Evolutionary conservation across 2,113 vertebrate genomes (phyloP), one percentile per base, ranked within the genome.

Genomic region (Equus przewalskii): DNA sequence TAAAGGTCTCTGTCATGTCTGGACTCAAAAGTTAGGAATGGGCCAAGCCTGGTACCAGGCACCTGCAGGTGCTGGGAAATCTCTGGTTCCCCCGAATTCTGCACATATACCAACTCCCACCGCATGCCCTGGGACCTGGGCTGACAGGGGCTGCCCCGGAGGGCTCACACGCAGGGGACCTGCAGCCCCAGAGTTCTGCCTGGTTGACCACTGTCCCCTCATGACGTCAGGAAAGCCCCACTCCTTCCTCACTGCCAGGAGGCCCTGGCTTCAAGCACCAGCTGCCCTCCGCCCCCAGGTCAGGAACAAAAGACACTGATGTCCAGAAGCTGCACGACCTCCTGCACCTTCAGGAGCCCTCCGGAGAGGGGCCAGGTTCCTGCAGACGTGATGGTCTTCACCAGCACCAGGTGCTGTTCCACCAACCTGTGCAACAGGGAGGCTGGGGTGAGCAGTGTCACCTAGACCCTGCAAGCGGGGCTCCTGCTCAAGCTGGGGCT

Each of bases 151-250:
- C 24, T 28, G 5, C 80, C 15, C 51, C 9, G 0, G 24, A 72
- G 9, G 26, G 0, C 4, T 36, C 85, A 15, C 41, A 18, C 26
- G 7, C 60, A 54, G 1, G 7, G 28, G 26, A 33, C 81, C 70
- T 46, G 11, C 65, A 18, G 65, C 30, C 15, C 58, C 58, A 60
- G 14, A n/a, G 33, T 33, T 30, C 65, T 18, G 30, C 30, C 65
- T 60, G 58, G 58, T 8, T 60, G 58, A 22, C 58, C 6, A 19
- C 56, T 26, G n/a, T 60, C 26, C 22, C 22, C 0, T 0, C 0
- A 0, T 0, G 8, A 26, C 0, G 12, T 79, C 33, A 56, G 33
- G 76, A 36, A 80, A 14, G 19, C 33, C 33, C 0, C 0, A 5
- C 0, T 54, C 51, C 51, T 16, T 14, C 51, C 51, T 54, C 51